Base-by-base conservation (phyloP, 2,888 invertebrate genomes). In the Parnassius glacialis region DNA sequence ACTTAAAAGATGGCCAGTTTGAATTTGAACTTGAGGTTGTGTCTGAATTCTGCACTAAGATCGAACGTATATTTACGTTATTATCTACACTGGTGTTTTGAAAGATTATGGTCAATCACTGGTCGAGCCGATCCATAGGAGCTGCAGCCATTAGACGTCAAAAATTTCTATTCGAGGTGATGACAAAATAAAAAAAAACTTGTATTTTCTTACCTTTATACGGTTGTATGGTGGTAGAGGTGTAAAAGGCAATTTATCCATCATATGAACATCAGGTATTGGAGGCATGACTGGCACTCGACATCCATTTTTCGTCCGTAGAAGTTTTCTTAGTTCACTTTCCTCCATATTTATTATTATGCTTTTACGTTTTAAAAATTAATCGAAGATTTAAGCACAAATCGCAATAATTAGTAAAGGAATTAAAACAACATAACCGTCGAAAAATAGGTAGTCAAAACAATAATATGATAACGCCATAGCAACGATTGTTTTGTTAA, bases 301-400 rank as follows among this genome's bases (percentile, higher is more conserved):
- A 67, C 91, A 88, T 20, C 89, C 88, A 79, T 89, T 87, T 75
- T 90, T 92, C 54, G 91, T 87, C 64, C 79, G 81, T 65, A 91
- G 70, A 9, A 92, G 74, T 69, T 87, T 90, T 51, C 88, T 79
- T 41, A 92, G 64, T 52, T 92, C 89, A 42, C 88, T 83, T 65
- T 90, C 91, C 48, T 91, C 77, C 91, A 91, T 91, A 67, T 67
- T 63, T 34, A 34, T 34, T 34, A 34, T 34, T 12, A 48, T 9
- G 13, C 13, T 47, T 7, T 10, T 43, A 10, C 11, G 43, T 11
- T 11, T 43, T 11, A 45, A 34, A 34, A 34, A 34, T 34, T 34
- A 0, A 34, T 34, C 34, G 7, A 34, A 34, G 34, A 34, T 7
- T 34, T 34, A 34, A 34, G 34, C 34, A 34, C 7, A 34, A 34